Percentiles rank a stretch among this genome's conserved stretches.
Evolutionary conservation across 2,113 vertebrate genomes (phyloP).

Genomic region (Limanda limanda): DNA sequence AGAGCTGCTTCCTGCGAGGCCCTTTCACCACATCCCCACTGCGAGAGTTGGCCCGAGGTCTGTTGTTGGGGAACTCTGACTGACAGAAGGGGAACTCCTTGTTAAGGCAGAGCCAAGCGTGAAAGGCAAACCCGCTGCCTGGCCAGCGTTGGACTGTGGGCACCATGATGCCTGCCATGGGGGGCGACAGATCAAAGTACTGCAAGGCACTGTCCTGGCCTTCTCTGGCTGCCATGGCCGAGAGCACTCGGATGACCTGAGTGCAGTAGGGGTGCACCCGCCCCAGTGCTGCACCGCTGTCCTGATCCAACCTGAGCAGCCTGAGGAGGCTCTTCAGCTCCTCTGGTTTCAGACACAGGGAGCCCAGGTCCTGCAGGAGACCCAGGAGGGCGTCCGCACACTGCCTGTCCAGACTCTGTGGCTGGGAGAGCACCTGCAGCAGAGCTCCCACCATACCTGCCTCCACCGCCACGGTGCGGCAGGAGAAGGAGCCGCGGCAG

Average conservation of each 20-base stretch:
- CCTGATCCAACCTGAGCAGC: slow-evolving; percentile 79
- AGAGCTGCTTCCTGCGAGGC: slow-evolving; percentile 93
- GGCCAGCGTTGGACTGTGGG: slow-evolving; percentile 94
- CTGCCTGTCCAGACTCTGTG: slow-evolving; percentile 78
- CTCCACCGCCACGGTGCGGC: slow-evolving; percentile 91
- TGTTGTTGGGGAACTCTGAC: slow-evolving; percentile 48
- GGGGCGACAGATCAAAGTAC: slow-evolving; percentile 93
- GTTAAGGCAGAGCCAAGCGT: slow-evolving; percentile 94
- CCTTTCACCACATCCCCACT: slow-evolving; percentile 77
- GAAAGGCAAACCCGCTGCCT: slow-evolving; percentile 91
- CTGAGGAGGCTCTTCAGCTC: slow-evolving; percentile 89
- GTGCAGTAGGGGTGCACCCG: slow-evolving; percentile 79
- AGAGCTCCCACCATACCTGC: slow-evolving; percentile 90
- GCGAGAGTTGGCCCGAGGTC: slow-evolving; percentile 39
- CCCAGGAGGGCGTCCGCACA: slow-evolving; percentile 89
- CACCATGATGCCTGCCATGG: slow-evolving; percentile 98
- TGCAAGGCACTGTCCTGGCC: slow-evolving; percentile 85
- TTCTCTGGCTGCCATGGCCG: slow-evolving; percentile 88
- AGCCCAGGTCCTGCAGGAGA: slow-evolving; percentile 88
- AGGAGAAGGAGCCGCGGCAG: slow-evolving; percentile 88
- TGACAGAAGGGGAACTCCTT: slow-evolving; percentile 64
- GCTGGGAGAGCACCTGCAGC: slow-evolving; percentile 82
- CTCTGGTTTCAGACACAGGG: slow-evolving; percentile 87
- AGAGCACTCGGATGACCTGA: slow-evolving; percentile 85
- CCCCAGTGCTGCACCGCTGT: slow-evolving; percentile 40